Percentiles rank a stretch among this genome's conserved stretches.
phyloP scores from a whole-genome alignment of 1,140 invertebrate species.

The Zeugodacus cucurbitae region DNA sequence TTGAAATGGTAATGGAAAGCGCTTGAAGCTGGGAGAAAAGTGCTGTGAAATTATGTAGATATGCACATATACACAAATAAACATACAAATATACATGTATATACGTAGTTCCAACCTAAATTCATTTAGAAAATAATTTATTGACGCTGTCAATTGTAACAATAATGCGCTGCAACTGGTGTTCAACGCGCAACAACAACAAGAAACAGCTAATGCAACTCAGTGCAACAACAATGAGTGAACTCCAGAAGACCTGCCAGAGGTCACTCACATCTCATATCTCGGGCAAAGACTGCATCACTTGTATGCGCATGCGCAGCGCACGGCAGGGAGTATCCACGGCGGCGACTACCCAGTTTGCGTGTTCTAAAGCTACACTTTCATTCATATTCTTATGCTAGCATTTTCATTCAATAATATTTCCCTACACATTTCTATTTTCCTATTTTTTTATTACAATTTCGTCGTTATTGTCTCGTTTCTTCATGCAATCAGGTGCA shows the following conservation, averaged over 20 bases:
- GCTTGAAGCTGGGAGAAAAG: neutral
- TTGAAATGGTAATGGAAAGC: neutral
- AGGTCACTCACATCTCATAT: constrained; percentile 22
- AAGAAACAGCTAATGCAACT: neutral
- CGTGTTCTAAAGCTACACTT: neutral
- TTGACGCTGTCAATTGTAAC: constrained; percentile 30
- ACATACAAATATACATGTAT: neutral
- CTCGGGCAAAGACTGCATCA: too few relatives aligned
- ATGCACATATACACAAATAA: neutral
- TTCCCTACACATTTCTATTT: neutral
- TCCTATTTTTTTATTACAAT: neutral
- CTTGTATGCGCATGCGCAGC: constrained; percentile 8
- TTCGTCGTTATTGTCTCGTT: neutral
- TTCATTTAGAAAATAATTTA: constrained; percentile 39
- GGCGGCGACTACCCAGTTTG: neutral
- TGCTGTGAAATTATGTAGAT: neutral
- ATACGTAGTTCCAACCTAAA: neutral
- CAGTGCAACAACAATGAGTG: neutral
- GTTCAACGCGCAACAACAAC: constrained; percentile 23
- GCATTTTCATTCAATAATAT: neutral
- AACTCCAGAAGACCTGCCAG: neutral
- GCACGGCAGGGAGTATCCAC: neutral
- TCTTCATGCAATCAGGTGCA: constrained; percentile 33
- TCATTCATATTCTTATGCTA: neutral
- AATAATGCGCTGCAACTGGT: constrained; percentile 30